Evolutionary conservation across 2,888 invertebrate species (phyloP), one percentile per base, ranked within the genome.

Genomic region (Drosophila bunnanda): DNA sequence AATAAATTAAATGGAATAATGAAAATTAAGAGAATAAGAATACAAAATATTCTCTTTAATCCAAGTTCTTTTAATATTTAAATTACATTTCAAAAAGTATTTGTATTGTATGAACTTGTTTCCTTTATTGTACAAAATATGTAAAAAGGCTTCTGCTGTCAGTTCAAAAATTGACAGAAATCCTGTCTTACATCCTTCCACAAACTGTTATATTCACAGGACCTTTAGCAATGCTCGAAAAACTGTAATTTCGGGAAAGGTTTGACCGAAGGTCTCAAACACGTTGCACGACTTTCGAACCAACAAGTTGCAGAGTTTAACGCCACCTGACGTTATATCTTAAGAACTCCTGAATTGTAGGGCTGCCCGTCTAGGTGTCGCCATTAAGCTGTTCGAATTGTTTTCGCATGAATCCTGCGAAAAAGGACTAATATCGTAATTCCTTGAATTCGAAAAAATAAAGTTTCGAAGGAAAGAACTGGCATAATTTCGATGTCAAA

Each of bases 321-420:
- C 32, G 32, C 50, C 32, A 32, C 20, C 50, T 50, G 5, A 4
- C 9, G 32, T 20, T 10, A 20, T 5, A 32, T 9, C 5, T 1
- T 20, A 5, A 9, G 9, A 20, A 15, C 15, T 15, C 9, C 1
- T 2, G 13, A 2, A 0, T 17, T 1, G 4, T 2, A 4, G 0
- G 5, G 32, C 2, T 3, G 9, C 4, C 32, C 15, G 32, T 4
- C 15, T 32, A 50, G 50, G 20, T 32, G 50, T 17, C 32, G 32
- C 13, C 4, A 15, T 9, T 32, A 32, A 50, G 1, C 20, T 13
- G 20, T 5, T 9, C 20, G 5, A 32, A 20, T 15, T 9, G 0
- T 15, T 5, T 50, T 50, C 5, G 2, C 13, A 20, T 15, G 32
- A 32, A 50, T 50, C 20, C 32, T 50, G 8, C 15, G 5, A 20